Percentiles rank a stretch among this genome's conserved stretches.
These are phyloP conservation scores for Galbula dea DNA, from an alignment of 2,113 vertebrate genomes.

Conservation along the genomic window DNA sequence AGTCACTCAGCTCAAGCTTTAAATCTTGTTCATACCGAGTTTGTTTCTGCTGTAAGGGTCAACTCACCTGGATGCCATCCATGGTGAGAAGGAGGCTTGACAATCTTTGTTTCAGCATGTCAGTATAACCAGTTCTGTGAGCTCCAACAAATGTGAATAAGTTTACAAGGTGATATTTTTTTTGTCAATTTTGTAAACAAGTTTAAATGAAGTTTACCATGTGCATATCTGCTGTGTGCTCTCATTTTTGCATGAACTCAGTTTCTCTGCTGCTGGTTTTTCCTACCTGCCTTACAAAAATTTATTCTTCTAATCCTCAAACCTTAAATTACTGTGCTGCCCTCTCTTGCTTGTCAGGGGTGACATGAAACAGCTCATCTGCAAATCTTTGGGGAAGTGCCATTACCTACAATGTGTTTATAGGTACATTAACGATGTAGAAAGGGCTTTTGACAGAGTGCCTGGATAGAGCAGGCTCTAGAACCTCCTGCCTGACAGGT, in stretches of 20 bases:
- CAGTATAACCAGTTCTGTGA: slow-evolving; percentile 27
- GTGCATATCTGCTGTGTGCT: slow-evolving; percentile 35
- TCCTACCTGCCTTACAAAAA: neutral
- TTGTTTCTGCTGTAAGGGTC: slow-evolving; percentile 20
- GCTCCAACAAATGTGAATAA: slow-evolving; percentile 33
- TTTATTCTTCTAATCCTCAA: neutral
- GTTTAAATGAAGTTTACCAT: slow-evolving; percentile 56
- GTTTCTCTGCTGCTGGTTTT: neutral
- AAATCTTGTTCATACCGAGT: neutral
- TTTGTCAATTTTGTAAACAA: slow-evolving; percentile 49
- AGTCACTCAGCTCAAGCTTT: neutral
- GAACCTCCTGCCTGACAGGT: neutral
- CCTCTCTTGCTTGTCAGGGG: neutral
- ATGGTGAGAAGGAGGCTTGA: neutral
- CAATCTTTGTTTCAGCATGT: slow-evolving; percentile 42
- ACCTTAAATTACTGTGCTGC: neutral
- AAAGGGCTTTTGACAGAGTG: neutral
- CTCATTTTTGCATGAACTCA: slow-evolving; percentile 41
- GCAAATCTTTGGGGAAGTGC: neutral
- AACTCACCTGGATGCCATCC: neutral
- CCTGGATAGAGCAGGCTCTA: neutral
- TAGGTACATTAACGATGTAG: accelerated
- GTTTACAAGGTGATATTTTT: slow-evolving; percentile 46
- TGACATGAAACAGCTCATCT: neutral
- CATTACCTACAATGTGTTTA: neutral